Conservation (phyloP, 1,140 invertebrate species). For the Drosophila burlai region DNA sequence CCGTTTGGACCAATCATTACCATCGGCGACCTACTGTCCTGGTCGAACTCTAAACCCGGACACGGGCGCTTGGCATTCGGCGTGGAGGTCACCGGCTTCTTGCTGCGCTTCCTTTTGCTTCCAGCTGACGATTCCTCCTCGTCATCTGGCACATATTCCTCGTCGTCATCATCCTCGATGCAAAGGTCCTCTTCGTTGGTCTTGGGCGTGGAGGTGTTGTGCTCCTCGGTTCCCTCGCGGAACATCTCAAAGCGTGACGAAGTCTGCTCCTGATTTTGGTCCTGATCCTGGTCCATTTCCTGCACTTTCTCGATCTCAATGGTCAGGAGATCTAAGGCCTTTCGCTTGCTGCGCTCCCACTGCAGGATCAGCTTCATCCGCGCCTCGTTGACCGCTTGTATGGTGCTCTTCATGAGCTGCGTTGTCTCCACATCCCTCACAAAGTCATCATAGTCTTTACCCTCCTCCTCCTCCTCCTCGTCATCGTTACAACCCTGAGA, state of each 20-base stretch:
- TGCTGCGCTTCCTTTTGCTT: constrained; percentile 52
- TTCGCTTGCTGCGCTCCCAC: constrained; percentile 66
- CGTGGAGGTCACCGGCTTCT: constrained; percentile 48
- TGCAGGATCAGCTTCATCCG: constrained; percentile 44
- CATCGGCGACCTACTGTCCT: constrained; percentile 39
- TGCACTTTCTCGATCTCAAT: constrained; percentile 68
- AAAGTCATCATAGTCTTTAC: constrained; percentile 4
- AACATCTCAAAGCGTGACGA: constrained; percentile 39
- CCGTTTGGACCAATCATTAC: constrained; percentile 76
- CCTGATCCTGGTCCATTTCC: constrained; percentile 37
- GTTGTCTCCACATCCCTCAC: constrained; percentile 32
- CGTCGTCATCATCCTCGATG: constrained; percentile 44
- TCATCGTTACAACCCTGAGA: background rate
- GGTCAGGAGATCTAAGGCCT: constrained; percentile 60
- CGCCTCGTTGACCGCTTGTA: constrained; percentile 53
- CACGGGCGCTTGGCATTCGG: constrained; percentile 29
- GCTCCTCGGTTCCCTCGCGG: constrained; percentile 52
- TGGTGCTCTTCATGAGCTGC: constrained; percentile 41
- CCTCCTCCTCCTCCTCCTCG: background rate
- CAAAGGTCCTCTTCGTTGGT: constrained; percentile 51
- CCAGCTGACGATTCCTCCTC: background rate
- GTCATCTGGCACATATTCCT: constrained; percentile 57
- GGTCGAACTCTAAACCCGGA: constrained; percentile 59
- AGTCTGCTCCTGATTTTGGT: constrained; percentile 8
- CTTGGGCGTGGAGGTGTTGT: constrained; percentile 61